Base-by-base conservation (phyloP, 2,113 vertebrate species). In the Thermophis baileyi region DNA sequence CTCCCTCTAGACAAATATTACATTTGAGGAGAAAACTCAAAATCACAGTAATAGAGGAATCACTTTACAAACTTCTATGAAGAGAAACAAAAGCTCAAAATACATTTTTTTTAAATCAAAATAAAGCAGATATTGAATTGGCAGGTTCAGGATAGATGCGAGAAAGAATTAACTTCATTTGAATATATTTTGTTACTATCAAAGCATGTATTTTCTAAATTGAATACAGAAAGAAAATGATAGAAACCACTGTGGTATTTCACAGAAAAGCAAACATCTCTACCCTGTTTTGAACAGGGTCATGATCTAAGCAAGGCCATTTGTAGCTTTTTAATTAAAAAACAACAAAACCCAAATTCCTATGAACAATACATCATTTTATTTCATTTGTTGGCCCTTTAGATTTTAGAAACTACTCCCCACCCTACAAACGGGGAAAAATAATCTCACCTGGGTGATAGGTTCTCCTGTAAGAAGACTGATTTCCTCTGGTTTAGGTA, bases 401-500 rank as follows among this genome's bases (percentile, higher is more conserved):
- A 81, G 74, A 81, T 81, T 40, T 81, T 18, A 81, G 18, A 40
- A n/a, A 69, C 9, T 9, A 40, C 1, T n/a, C n/a, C 16, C 35
- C 14, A 12, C 63, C 14, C 12, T n/a, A n/a, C 30, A 0, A 4
- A 55, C 0, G 40, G 69, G n/a, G 1, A 2, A 89, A 91, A 53
- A 92, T 0, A 0, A 1, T 35, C 97, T 50, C 95, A 99, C 99
- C 98, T 98, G 97, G 0, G 97, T 95, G 8, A 97, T 92, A 1
- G 98, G 98, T 86, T 98, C 98, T 22, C 98, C 98, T 0, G 98
- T 98, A 93, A 99, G 98, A 90, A 99, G 97, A 93, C 98, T 99
- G 95, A 99, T 96, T 94, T 99, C 99, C 22, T 99, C 98, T 1
- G 97, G 98, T 92, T 98, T 99, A 89, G 99, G 99, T 85, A 99